Conservation (phyloP, 1,140 invertebrate genomes). For the Leptoteleia sp. region DNA sequence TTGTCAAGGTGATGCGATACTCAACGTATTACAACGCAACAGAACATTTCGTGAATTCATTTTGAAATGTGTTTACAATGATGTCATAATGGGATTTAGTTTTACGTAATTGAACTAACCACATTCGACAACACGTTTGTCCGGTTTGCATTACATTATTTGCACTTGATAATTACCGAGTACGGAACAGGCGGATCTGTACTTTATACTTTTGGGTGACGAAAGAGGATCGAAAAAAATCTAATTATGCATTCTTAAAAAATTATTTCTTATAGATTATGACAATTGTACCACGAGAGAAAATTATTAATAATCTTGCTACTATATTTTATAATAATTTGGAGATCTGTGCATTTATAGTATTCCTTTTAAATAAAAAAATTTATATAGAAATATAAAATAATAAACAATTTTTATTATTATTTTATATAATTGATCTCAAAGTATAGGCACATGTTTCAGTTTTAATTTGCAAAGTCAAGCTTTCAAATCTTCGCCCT, state of each 20-base stretch:
- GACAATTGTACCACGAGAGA: too few relatives aligned
- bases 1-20: constrained; percentile 18
- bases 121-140: constrained; percentile 48
- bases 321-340: too few relatives aligned
- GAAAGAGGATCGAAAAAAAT: constrained; percentile 21
- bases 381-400: too few relatives aligned
- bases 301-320: too few relatives aligned
- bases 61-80: constrained; percentile 46
- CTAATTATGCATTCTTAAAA: constrained; percentile 31
- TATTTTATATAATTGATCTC: too few relatives aligned
- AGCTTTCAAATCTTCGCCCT: too few relatives aligned
- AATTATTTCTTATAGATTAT: too few relatives aligned
- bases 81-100: constrained; percentile 51
- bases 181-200: constrained; percentile 19
- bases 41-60: constrained; percentile 40
- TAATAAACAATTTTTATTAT: too few relatives aligned
- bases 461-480: too few relatives aligned
- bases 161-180: constrained; percentile 31
- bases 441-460: too few relatives aligned
- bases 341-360: too few relatives aligned
- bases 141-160: constrained; percentile 29
- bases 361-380: too few relatives aligned
- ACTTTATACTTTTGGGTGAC: constrained; percentile 31
- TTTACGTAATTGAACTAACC: constrained; percentile 53
- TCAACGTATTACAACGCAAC: constrained; percentile 25